Percentiles rank a stretch among this genome's conserved stretches.
phyloP scores from a whole-genome alignment of 2,797 vertebrate species.

The Adrianichthys oophorus region DNA sequence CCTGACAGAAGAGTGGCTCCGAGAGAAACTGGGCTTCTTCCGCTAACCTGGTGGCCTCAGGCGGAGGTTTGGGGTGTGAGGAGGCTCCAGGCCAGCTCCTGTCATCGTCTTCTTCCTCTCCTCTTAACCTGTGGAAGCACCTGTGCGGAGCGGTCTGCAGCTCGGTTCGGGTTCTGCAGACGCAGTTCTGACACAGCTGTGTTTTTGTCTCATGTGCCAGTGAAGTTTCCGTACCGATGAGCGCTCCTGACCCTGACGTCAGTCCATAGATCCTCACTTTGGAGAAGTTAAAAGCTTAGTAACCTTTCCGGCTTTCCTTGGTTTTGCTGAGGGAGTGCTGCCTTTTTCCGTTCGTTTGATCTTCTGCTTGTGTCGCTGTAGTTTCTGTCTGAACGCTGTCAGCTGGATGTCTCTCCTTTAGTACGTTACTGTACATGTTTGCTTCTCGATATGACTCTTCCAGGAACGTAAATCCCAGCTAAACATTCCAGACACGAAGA shows the following conservation, averaged over 20 bases:
- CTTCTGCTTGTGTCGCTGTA: conserved; percentile 13
- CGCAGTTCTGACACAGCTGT: conserved; percentile 35
- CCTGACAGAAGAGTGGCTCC: conserved; percentile 84
- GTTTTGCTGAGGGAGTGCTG: conserved; percentile 19
- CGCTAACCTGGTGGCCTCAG: conserved; percentile 54
- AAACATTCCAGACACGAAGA: too few relatives aligned
- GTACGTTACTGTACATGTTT: conserved; percentile 15
- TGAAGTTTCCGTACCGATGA: conserved; percentile 51
- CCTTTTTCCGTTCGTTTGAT: conserved; percentile 8
- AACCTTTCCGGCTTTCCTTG: conserved; percentile 15
- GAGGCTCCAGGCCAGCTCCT: conserved; percentile 53
- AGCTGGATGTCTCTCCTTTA: conserved; percentile 9
- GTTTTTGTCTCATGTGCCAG: conserved; percentile 52
- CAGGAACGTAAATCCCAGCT: too few relatives aligned
- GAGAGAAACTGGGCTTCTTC: conserved; percentile 80
- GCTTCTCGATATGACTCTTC: not conserved
- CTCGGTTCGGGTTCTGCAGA: too few relatives aligned
- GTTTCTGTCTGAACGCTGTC: not conserved
- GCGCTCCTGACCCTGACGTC: conserved; percentile 37
- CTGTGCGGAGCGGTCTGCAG: too few relatives aligned
- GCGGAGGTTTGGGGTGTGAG: conserved; percentile 22
- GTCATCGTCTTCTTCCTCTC: conserved; percentile 2
- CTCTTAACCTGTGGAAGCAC: too few relatives aligned
- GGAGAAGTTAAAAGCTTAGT: conserved; percentile 27
- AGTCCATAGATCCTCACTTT: conserved; percentile 24